Evolutionary conservation across 2,797 vertebrate species (phyloP).

Genomic region (Carapus acus): DNA sequence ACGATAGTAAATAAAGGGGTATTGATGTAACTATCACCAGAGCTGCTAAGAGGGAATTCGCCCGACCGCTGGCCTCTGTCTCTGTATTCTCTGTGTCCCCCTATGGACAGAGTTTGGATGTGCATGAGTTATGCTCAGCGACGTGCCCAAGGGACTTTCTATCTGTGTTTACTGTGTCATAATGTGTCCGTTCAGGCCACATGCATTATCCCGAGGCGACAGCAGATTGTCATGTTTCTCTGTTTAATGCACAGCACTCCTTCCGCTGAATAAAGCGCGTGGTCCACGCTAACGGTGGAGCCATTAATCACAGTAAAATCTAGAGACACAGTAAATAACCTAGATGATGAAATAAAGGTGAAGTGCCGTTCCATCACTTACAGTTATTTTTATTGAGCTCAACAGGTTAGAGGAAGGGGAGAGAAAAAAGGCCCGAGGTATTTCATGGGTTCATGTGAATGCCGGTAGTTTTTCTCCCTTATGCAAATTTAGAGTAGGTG

Average conservation of each 20-base stretch:
- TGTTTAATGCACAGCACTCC: neutral
- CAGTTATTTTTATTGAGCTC: neutral
- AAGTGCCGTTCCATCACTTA: neutral
- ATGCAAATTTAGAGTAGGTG: too few species aligned
- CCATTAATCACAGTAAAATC: slow-evolving; percentile 10
- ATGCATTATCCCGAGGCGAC: slow-evolving; percentile 18
- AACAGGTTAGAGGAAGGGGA: neutral
- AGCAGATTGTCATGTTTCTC: slow-evolving; percentile 7
- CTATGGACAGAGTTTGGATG: too few species aligned
- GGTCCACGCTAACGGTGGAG: slow-evolving; percentile 29
- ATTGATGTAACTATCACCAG: too few species aligned
- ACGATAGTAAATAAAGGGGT: too few species aligned
- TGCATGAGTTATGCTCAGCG: too few species aligned
- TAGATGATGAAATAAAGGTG: slow-evolving; percentile 5
- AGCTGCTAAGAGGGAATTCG: too few species aligned
- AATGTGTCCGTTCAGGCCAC: neutral
- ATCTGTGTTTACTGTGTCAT: slow-evolving; percentile 2
- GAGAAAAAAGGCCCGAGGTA: neutral
- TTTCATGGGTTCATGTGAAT: too few species aligned
- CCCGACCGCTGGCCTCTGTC: too few species aligned
- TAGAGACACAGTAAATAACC: slow-evolving; percentile 18
- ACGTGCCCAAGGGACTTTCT: neutral
- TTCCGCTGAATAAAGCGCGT: slow-evolving; percentile 21
- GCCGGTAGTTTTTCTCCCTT: too few species aligned
- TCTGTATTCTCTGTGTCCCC: too few species aligned